A percentile compares a stretch with the other conserved stretches of the same genome.
Conservation (phyloP, 2,797 vertebrate species). For the Ctenochaetus hawaiiensis region DNA sequence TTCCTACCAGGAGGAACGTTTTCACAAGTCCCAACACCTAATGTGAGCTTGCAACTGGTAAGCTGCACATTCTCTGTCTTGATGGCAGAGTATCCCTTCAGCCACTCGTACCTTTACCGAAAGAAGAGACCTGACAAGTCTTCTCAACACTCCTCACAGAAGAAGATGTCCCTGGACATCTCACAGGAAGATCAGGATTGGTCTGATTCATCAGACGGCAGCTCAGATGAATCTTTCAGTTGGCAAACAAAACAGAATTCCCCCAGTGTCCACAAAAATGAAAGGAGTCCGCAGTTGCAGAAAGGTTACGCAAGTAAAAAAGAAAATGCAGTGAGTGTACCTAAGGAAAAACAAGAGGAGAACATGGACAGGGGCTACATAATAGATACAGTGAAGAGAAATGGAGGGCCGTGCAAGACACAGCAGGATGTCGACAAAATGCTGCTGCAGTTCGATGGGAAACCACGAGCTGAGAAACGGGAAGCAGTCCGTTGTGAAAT, state of each 20-base stretch:
- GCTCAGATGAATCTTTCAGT: neutral
- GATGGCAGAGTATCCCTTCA: constrained; percentile 83
- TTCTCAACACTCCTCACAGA: constrained; percentile 16
- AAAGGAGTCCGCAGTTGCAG: constrained; percentile 5
- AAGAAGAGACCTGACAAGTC: constrained; percentile 49
- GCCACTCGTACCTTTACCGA: constrained; percentile 44
- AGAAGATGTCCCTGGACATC: constrained; percentile 23
- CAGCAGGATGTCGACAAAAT: constrained; percentile 83
- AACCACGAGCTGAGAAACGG: constrained; percentile 64
- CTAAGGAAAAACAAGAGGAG: constrained; percentile 34
- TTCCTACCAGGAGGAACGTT: constrained; percentile 85
- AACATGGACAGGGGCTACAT: constrained; percentile 73
- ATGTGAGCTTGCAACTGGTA: constrained; percentile 65
- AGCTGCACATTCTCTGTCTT: constrained; percentile 81
- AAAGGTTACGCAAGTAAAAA: neutral
- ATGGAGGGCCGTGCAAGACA: constrained; percentile 83
- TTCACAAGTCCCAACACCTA: constrained; percentile 63
- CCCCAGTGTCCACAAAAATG: neutral
- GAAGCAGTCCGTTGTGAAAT: constrained; percentile 83
- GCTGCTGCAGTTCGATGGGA: constrained; percentile 75
- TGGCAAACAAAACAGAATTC: neutral
- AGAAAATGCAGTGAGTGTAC: neutral
- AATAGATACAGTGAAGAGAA: constrained; percentile 65
- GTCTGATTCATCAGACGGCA: constrained; percentile 12
- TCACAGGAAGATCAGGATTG: constrained; percentile 41